phyloP scores from a whole-genome alignment of 2,888 invertebrate species.

The Calephelis perditalis region DNA sequence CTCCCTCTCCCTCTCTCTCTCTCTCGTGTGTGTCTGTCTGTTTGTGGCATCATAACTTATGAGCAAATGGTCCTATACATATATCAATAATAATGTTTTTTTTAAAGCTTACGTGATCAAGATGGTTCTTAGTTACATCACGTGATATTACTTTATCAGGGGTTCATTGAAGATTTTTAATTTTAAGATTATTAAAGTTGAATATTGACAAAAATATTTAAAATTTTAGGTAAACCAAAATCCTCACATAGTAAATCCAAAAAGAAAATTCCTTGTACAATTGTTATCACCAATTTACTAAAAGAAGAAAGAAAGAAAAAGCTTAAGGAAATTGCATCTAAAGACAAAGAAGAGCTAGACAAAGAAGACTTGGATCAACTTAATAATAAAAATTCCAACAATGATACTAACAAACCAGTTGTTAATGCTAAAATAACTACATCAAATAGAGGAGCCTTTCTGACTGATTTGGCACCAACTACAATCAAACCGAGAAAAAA shows the following conservation, averaged over 20 bases:
- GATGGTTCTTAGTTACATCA: no score
- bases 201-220: constrained; percentile 13
- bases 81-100: no score
- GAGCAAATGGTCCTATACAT: no score
- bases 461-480: constrained; percentile 49
- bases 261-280: constrained; percentile 40
- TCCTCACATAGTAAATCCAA: constrained; percentile 34
- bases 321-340: constrained; percentile 69
- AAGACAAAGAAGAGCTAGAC: constrained; percentile 41
- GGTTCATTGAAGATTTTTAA: no score
- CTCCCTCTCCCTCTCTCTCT: no score
- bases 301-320: constrained; percentile 70
- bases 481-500: constrained; percentile 44
- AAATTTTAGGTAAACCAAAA: constrained; percentile 42
- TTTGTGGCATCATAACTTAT: no score
- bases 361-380: neutral
- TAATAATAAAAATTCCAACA: neutral
- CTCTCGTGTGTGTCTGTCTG: no score
- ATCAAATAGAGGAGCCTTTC: constrained; percentile 76
- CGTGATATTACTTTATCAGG: no score
- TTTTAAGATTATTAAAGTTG: neutral
- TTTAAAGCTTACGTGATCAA: no score
- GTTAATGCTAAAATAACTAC: constrained; percentile 66
- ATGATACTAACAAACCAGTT: constrained; percentile 34
- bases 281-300: constrained; percentile 43